Conservation (phyloP, 2,888 invertebrate genomes). For the Aporophyla lueneburgensis region DNA sequence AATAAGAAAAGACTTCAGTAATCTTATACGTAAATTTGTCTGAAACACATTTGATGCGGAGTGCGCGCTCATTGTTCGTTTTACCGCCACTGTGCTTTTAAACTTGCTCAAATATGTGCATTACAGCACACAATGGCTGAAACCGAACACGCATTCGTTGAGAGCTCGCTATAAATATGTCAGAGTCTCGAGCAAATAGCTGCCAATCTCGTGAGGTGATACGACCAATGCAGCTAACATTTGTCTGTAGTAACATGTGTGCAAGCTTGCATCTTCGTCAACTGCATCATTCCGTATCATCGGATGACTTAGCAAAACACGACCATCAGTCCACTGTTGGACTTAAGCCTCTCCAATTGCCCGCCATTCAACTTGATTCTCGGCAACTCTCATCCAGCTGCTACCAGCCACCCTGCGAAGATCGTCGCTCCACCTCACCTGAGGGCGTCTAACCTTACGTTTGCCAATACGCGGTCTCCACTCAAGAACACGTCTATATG, state of each 20-base stretch:
- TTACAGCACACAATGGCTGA: constrained; percentile 22
- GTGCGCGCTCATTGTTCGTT: constrained; percentile 42
- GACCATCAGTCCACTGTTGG: too few species aligned
- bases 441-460: too few species aligned
- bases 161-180: constrained; percentile 14
- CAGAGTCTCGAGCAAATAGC: not conserved
- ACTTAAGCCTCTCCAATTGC: too few species aligned
- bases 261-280: not conserved
- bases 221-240: not conserved
- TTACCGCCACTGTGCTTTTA: constrained; percentile 25
- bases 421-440: too few species aligned
- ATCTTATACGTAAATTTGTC: not conserved
- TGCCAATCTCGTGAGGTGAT: not conserved
- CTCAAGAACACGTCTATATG: too few species aligned
- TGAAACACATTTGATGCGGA: constrained; percentile 20
- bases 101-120: constrained; percentile 48
- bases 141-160: constrained; percentile 13
- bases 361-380: too few species aligned
- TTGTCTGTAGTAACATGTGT: not conserved
- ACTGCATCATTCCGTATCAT: not conserved
- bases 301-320: not conserved
- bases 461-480: too few species aligned
- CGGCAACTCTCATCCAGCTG: too few species aligned
- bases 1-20: not conserved
- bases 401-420: too few species aligned